phyloP scores from a whole-genome alignment of 2,113 vertebrate genomes.

The Elgaria multicarinata region DNA sequence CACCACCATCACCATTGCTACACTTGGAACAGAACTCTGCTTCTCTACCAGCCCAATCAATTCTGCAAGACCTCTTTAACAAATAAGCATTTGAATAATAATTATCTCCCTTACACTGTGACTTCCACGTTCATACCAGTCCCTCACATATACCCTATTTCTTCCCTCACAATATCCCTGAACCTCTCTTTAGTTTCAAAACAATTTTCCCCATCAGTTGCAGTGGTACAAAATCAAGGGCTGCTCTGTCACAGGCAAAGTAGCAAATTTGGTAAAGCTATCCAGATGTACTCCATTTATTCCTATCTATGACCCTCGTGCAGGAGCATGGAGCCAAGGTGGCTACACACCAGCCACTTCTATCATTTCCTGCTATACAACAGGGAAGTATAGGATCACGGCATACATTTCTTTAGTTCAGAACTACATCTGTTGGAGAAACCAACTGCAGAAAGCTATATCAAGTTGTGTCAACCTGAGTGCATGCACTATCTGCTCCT shows the following conservation, averaged over 20 bases:
- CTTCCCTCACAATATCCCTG: background rate
- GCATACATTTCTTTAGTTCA: background rate
- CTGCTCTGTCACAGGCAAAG: background rate
- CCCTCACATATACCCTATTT: too few relatives aligned
- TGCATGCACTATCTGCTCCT: background rate
- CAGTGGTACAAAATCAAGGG: background rate
- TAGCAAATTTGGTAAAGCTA: background rate
- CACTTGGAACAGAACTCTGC: background rate
- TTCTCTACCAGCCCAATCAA: background rate
- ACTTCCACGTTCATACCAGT: background rate
- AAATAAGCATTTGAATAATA: background rate
- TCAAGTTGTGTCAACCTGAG: background rate
- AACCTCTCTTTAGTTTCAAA: background rate
- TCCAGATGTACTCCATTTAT: background rate
- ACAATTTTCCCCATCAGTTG: background rate
- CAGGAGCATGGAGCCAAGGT: background rate
- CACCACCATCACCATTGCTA: background rate
- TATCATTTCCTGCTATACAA: background rate
- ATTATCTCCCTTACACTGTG: background rate
- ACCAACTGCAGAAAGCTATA: background rate
- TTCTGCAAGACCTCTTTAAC: background rate
- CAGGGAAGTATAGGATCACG: background rate
- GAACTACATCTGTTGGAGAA: background rate
- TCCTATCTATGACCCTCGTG: background rate
- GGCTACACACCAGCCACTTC: background rate